Percentiles rank a stretch among this genome's conserved stretches.
Conservation (phyloP, 2,113 vertebrate genomes). For the Anser brachyrhynchus region DNA sequence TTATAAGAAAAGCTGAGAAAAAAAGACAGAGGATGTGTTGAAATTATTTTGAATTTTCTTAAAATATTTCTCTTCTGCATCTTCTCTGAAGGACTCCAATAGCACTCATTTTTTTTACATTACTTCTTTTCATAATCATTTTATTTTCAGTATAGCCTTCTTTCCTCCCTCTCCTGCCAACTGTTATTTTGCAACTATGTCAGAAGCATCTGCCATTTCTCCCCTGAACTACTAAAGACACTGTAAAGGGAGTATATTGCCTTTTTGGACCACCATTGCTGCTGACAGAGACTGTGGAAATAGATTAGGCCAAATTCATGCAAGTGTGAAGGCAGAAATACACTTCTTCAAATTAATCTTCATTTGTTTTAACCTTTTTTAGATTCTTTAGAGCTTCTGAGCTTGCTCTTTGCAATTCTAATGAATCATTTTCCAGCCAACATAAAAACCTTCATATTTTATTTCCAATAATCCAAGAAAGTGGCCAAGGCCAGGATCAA, state of each 20-base stretch:
- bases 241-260: not conserved
- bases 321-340: not conserved
- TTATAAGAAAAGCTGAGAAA: not conserved
- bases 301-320: not conserved
- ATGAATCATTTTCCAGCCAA: conserved; percentile 5
- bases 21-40: not conserved
- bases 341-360: not conserved
- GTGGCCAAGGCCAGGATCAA: not conserved
- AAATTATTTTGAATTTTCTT: not conserved
- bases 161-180: not conserved
- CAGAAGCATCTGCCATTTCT: not conserved
- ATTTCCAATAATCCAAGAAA: not conserved
- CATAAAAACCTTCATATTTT: not conserved
- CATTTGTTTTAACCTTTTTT: conserved; percentile 30
- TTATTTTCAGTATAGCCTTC: conserved; percentile 8
- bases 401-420: not conserved
- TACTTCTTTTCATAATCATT: not conserved
- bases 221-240: not conserved
- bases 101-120: not conserved
- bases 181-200: not conserved
- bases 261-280: not conserved
- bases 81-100: not conserved
- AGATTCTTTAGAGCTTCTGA: conserved; percentile 5
- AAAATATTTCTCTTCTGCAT: not conserved
- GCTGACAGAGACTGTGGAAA: not conserved